Evolutionary conservation across 2,888 invertebrate genomes (phyloP), one percentile per base, ranked within the genome.

Genomic region (Gnatocerus cornutus): DNA sequence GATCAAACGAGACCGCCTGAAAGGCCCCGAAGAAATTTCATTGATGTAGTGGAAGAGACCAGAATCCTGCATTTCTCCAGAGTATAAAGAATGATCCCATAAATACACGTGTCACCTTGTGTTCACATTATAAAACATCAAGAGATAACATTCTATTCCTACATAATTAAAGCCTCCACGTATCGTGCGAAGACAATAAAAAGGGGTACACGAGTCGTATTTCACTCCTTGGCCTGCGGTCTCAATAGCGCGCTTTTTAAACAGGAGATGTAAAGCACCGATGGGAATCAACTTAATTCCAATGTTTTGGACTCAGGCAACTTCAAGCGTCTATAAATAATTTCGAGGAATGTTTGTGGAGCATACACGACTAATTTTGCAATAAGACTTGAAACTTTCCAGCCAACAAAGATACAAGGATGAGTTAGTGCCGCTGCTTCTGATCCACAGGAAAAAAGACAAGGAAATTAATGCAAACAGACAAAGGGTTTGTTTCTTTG

Each of bases 51-150:
- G 21, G 46, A 46, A 46, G 46, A 16, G 16, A 9, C 41, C 13
- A 10, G 41, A 41, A 41, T 41, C 41, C 46, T 16, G 16, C 46
- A 46, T 46, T 46, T 46, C 46, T 41, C 21, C 16, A 7, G 8
- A 6, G 14, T 46, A 21, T 21, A 46, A 46, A 46, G 21, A 21
- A 46, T 46, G 46, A 13, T 46, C 21, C 46, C 46, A 46, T 46
- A 46, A 46, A 46, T 46, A 46, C 46, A 46, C 48, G 27, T 16
- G 37, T 33, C 37, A 10, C 37, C 12, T 53, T 53, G 53, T 53
- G 21, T 50, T 29, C 53, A 53, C 53, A 33, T 53, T 37, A 53
- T 53, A 53, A 53, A 53, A 53, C 37, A 10, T 37, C 37, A 41
- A 6, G 33, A 33, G 53, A 53, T 53, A 53, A 53, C 53, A 7